These are phyloP conservation scores for Schizothorax lantsangensis DNA, from an alignment of 2,797 vertebrate genomes.

Conservation along the genomic window DNA sequence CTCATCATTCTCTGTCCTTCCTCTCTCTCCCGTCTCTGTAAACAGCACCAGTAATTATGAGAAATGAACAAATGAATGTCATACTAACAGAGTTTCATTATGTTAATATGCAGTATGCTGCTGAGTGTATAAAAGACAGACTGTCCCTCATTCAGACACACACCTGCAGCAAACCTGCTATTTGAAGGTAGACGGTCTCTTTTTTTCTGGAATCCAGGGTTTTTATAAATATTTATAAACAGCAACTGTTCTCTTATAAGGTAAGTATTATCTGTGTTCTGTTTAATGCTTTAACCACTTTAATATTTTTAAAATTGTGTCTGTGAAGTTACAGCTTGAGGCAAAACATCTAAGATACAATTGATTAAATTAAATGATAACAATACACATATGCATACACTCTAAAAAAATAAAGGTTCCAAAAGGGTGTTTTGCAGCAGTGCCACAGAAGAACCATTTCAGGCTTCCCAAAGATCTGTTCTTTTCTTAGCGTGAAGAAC, in stretches of 20 bases:
- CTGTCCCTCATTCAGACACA: conserved; percentile 40
- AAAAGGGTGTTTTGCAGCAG: neutral
- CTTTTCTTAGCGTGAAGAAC: neutral
- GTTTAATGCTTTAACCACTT: neutral
- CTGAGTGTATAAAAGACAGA: conserved; percentile 60
- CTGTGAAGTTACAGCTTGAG: neutral
- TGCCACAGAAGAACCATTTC: neutral
- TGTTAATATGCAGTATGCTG: conserved; percentile 52
- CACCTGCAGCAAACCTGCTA: conserved; percentile 16
- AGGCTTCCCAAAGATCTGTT: neutral
- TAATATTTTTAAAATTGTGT: neutral
- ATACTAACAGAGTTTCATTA: conserved; percentile 60
- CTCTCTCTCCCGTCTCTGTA: conserved; percentile 48
- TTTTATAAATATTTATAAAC: conserved; percentile 21
- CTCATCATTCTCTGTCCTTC: conserved; percentile 45
- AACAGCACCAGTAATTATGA: conserved; percentile 60
- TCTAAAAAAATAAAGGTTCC: neutral
- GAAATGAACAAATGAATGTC: conserved; percentile 53
- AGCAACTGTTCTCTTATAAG: conserved; percentile 42
- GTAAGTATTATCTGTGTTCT: conserved; percentile 30
- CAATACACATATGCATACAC: neutral
- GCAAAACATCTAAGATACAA: neutral
- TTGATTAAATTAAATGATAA: neutral
- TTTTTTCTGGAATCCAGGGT: neutral
- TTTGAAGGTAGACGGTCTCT: neutral